Percentiles rank a stretch among this genome's conserved stretches.
phyloP scores from a whole-genome alignment of 2,113 vertebrate species.

The Calidris pugnax region DNA sequence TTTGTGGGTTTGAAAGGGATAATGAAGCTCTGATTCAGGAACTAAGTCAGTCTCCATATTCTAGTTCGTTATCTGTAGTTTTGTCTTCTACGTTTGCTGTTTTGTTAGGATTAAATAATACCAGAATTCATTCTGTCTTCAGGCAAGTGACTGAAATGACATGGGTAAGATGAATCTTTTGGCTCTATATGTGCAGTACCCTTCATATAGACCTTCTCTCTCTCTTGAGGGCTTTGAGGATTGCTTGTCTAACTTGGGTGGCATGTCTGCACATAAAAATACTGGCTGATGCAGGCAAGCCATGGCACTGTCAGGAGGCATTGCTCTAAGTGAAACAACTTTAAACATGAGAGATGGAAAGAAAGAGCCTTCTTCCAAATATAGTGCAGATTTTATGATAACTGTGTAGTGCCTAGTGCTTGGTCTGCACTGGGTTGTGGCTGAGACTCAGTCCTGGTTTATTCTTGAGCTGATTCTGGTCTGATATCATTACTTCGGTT shows the following conservation, averaged over 20 bases:
- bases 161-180: neutral
- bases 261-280: neutral
- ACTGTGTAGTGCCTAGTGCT: neutral
- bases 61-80: neutral
- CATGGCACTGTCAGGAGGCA: neutral
- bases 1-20: neutral
- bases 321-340: neutral
- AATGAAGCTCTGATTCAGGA: neutral
- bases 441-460: neutral
- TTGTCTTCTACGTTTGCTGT: neutral
- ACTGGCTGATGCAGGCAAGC: neutral
- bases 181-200: neutral
- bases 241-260: neutral
- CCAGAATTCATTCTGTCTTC: neutral
- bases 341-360: neutral
- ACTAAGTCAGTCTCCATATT: neutral
- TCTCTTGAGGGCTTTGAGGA: neutral
- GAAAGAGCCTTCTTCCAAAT: neutral
- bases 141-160: neutral
- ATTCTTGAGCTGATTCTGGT: neutral
- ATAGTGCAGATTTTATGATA: neutral
- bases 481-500: fast-evolving
- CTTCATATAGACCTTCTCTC: neutral
- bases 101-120: neutral
- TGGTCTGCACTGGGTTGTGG: fast-evolving